Evolutionary conservation across 2,888 invertebrate species (phyloP).

Genomic region (Scelioninae gen. 1): DNA sequence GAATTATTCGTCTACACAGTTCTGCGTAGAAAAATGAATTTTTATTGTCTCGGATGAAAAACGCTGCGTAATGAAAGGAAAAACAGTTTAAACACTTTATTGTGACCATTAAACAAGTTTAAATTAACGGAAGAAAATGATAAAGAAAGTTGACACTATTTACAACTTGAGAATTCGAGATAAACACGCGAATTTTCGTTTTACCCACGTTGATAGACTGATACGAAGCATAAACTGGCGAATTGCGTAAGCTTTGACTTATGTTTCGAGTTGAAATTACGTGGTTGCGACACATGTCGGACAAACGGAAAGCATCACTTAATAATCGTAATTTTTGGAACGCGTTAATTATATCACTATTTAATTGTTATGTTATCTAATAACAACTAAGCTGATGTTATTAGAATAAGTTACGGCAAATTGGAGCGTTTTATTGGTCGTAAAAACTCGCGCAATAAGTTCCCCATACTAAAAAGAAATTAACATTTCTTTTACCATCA

Average conservation of each 20-base stretch:
- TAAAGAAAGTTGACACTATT: background rate
- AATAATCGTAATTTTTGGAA: constrained; percentile 36
- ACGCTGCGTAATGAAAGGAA: background rate
- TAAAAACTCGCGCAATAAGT: constrained; percentile 20
- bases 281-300: constrained; percentile 33
- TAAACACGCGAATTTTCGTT: background rate
- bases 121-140: background rate
- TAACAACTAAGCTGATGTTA: constrained; percentile 20
- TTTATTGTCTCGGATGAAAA: background rate
- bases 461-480: constrained; percentile 29
- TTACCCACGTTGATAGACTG: constrained; percentile 29
- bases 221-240: constrained; percentile 59
- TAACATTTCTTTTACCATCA: constrained; percentile 31
- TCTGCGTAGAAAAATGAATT: background rate
- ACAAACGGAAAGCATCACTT: constrained; percentile 31
- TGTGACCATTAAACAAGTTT: background rate
- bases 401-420: constrained; percentile 17
- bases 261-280: constrained; percentile 65
- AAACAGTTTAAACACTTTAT: background rate
- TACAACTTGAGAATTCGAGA: background rate
- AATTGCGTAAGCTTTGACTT: constrained; percentile 64
- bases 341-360: constrained; percentile 31
- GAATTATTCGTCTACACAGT: no score
- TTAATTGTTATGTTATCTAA: constrained; percentile 43
- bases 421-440: constrained; percentile 19